Base-by-base conservation (phyloP, 1,140 invertebrate species). In the Platyura marginata region DNA sequence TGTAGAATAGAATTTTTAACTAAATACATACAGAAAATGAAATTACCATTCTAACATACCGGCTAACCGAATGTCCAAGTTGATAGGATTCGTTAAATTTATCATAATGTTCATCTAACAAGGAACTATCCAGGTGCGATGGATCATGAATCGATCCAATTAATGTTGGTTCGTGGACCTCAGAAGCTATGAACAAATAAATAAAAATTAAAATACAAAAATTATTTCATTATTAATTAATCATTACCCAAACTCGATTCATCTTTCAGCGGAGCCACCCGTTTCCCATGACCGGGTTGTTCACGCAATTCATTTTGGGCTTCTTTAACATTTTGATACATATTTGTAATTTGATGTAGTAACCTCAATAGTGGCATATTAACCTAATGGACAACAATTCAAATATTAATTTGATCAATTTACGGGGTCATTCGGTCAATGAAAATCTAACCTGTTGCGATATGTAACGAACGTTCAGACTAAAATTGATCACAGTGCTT, bases 241-340 rank as follows among this genome's bases (percentile, higher is more conserved):
- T n/a, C n/a, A n/a, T n/a, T n/a, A n/a, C n/a, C n/a, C n/a, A n/a
- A 4, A 13, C 38, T 23, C 4, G 38, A 40, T 36, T 61, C 59
- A 41, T 61, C 58, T 34, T 61, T 61, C 15, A 52, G 51, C 16
- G 57, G 50, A 4, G 50, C 51, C 4, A 18, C 59, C 45, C 63
- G 58, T 49, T 69, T 65, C 33, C 57, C 54, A 16, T 69, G 55
- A 18, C 59, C 58, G 1, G 75, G 73, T 47, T 81, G 81, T 47
- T 75, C 81, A 52, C 75, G 80, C 39, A 96, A 66, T 51, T 93
- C 89, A 51, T 81, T 79, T 57, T 90, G 83, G 2, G 91, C 94
- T 54, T 93, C 87, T 54, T 91, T 89, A 3, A 94, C 88, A 65
- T 95, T 96, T 62, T 92, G 87, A 64, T 95, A 93, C 88, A 97